Percentiles rank a stretch among this genome's conserved stretches.
Conservation (phyloP, 2,797 vertebrate genomes). For the Poecilia picta region DNA sequence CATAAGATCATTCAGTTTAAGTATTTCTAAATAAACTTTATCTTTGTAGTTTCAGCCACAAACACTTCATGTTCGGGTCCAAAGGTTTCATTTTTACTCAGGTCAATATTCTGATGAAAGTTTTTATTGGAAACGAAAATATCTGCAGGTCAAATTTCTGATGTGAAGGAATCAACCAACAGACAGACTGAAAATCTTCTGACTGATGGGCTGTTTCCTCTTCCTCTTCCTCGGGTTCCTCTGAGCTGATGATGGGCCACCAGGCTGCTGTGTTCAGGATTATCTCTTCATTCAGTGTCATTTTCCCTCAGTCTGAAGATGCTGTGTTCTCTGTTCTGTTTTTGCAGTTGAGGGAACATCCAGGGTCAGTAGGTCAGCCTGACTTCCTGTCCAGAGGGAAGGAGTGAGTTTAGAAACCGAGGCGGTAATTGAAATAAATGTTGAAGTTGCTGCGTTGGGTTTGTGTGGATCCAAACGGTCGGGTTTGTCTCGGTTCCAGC, state of each 20-base stretch:
- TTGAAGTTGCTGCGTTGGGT: constrained; percentile 1
- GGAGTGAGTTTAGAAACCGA: constrained; percentile 3
- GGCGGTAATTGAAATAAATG: constrained; percentile 53
- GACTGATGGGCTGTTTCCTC: background rate
- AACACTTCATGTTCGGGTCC: background rate
- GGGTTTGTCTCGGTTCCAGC: constrained; percentile 18
- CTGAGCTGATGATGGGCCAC: background rate
- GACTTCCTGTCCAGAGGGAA: background rate
- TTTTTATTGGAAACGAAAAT: background rate
- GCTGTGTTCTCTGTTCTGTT: background rate
- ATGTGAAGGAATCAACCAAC: background rate
- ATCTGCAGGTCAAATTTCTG: background rate
- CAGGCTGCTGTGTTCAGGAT: background rate
- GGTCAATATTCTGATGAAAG: background rate
- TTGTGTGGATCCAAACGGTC: constrained; percentile 11
- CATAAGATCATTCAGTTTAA: background rate
- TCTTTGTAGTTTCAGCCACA: background rate
- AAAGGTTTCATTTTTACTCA: background rate
- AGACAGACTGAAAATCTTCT: background rate
- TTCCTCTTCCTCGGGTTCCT: background rate
- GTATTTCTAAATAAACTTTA: background rate
- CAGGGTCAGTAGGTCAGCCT: constrained; percentile 8
- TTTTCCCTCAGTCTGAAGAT: background rate
- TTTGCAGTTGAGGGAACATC: background rate
- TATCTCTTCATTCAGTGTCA: background rate